Evolutionary conservation across 2,113 vertebrate species (phyloP).

Genomic region (Steatornis caripensis): DNA sequence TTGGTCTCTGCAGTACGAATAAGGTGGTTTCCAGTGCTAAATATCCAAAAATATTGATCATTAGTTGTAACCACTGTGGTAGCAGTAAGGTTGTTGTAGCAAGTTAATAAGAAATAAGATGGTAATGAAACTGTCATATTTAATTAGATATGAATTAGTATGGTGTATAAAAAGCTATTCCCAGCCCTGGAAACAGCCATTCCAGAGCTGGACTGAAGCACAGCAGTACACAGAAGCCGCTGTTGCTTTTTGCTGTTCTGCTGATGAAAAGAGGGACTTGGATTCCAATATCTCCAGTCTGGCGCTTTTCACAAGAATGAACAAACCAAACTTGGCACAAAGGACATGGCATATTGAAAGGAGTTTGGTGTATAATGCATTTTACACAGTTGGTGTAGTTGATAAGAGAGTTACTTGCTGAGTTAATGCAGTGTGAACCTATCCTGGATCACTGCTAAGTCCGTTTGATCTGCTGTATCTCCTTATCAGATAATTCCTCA

Average conservation of each 20-base stretch:
- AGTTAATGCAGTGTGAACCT: neutral
- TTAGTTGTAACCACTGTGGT: neutral
- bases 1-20: neutral
- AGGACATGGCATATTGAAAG: neutral
- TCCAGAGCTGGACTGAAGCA: neutral
- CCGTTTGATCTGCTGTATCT: neutral
- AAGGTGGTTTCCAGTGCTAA: neutral
- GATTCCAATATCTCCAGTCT: neutral
- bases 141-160: neutral
- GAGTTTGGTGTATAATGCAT: neutral
- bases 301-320: neutral
- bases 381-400: neutral
- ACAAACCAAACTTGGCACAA: neutral
- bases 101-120: neutral
- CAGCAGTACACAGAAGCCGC: neutral
- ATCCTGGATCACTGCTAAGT: neutral
- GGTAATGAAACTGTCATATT: neutral
- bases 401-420: neutral
- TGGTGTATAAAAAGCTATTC: neutral
- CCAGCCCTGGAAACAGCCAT: neutral
- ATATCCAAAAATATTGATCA: neutral
- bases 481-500: neutral
- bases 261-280: neutral
- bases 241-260: neutral
- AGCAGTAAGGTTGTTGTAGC: neutral